Conservation (phyloP, 2,797 vertebrate species). For the Acropternis orthonyx region DNA sequence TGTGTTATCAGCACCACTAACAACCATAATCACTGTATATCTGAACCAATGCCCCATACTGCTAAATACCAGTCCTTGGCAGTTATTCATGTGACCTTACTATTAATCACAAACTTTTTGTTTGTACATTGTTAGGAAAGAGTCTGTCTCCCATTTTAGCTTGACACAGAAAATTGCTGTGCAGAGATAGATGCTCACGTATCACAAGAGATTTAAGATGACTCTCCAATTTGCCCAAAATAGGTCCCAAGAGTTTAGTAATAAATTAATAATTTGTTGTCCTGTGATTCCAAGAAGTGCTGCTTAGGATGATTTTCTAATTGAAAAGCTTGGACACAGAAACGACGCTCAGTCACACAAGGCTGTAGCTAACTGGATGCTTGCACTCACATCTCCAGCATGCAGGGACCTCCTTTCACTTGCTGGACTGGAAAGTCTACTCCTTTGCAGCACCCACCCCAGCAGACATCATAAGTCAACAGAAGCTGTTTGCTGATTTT, state of each 20-base stretch:
- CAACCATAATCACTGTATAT: neutral
- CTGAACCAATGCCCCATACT: neutral
- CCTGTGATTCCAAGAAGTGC: neutral
- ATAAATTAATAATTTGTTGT: neutral
- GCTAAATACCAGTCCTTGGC: neutral
- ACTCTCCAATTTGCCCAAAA: neutral
- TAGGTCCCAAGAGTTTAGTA: neutral
- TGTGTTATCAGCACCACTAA: neutral
- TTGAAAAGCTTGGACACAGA: neutral
- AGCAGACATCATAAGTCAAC: neutral
- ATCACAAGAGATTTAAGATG: neutral
- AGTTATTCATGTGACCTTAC: neutral
- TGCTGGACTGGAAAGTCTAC: neutral
- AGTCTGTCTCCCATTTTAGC: neutral
- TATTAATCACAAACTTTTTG: neutral
- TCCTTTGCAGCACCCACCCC: neutral
- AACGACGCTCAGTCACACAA: neutral
- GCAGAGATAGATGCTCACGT: neutral
- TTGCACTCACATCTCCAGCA: rapidly evolving
- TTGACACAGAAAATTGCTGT: neutral
- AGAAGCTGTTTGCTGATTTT: neutral
- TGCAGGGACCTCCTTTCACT: neutral
- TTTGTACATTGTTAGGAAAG: neutral
- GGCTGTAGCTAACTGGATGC: neutral
- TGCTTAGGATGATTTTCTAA: neutral